phyloP scores from a whole-genome alignment of 2,888 invertebrate genomes.

The Julus scandinavius region DNA sequence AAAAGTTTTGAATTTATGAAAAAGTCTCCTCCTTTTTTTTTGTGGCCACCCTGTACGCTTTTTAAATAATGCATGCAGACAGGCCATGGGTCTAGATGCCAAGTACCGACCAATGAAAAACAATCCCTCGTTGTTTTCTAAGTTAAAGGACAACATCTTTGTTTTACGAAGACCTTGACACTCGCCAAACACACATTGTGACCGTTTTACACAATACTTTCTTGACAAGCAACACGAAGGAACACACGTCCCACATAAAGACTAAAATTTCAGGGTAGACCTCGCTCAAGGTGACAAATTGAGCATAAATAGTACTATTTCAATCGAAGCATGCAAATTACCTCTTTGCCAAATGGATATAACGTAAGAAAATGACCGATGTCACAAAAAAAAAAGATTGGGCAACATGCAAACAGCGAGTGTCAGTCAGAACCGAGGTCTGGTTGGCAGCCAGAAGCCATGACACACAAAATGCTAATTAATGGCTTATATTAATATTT shows the following conservation, averaged over 20 bases:
- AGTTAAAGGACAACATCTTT: background rate
- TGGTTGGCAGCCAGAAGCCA: background rate
- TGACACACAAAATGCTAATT: conserved; percentile 10
- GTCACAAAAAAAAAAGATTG: too few relatives aligned
- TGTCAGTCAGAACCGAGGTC: background rate
- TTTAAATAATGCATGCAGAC: too few relatives aligned
- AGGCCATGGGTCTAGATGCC: too few relatives aligned
- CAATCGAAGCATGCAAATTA: background rate
- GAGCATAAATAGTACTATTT: too few relatives aligned
- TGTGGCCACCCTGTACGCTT: too few relatives aligned
- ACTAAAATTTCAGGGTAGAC: background rate
- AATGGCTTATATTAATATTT: background rate
- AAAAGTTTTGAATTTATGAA: too few relatives aligned
- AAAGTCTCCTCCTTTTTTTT: too few relatives aligned
- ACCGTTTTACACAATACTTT: background rate
- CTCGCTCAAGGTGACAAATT: background rate
- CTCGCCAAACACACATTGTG: background rate
- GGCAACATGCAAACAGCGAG: background rate
- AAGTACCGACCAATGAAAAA: background rate
- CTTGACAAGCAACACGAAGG: background rate
- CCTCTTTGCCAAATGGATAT: background rate
- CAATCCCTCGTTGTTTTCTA: background rate
- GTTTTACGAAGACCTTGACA: background rate
- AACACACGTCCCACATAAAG: background rate
- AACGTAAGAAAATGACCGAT: background rate